Evolutionary conservation across 1,140 invertebrate genomes (phyloP).

Genomic region (Tetranychus cinnabarinus): DNA sequence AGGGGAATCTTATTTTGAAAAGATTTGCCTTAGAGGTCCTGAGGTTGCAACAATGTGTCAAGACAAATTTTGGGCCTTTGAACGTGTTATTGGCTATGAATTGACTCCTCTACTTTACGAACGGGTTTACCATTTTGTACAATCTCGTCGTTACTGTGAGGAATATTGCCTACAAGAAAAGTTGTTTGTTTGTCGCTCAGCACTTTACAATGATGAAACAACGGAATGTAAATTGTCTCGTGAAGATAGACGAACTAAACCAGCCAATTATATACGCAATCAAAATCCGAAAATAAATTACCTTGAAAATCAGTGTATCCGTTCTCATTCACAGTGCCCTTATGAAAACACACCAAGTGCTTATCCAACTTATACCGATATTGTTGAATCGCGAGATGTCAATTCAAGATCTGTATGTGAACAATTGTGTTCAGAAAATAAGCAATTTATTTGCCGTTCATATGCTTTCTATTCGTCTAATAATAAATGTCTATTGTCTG

Average conservation of each 20-base stretch:
- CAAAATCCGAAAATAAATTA: slow-evolving; percentile 22
- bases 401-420: slow-evolving; percentile 21
- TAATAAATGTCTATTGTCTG: slow-evolving; percentile 25
- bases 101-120: slow-evolving; percentile 20
- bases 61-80: slow-evolving; percentile 27
- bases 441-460: slow-evolving; percentile 23
- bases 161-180: slow-evolving; percentile 23
- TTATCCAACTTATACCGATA: slow-evolving; percentile 24
- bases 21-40: slow-evolving; percentile 24
- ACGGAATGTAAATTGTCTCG: slow-evolving; percentile 23
- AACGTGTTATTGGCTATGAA: slow-evolving; percentile 24
- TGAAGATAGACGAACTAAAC: slow-evolving; percentile 21
- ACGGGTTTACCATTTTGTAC: slow-evolving; percentile 19
- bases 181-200: slow-evolving; percentile 22
- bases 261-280: slow-evolving; percentile 21
- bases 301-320: slow-evolving; percentile 27
- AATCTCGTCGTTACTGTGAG: slow-evolving; percentile 24
- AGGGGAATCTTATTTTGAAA: slow-evolving; percentile 27
- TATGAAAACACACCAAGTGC: slow-evolving; percentile 18
- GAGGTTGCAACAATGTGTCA: slow-evolving; percentile 17
- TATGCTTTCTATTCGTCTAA: slow-evolving; percentile 24
- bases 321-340: slow-evolving; percentile 15
- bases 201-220: slow-evolving; percentile 24
- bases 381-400: slow-evolving; percentile 19
- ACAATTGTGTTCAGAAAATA: slow-evolving; percentile 19